These are phyloP conservation scores for Polietes domitor DNA, from an alignment of 2,888 invertebrate genomes.

Conservation along the genomic window DNA sequence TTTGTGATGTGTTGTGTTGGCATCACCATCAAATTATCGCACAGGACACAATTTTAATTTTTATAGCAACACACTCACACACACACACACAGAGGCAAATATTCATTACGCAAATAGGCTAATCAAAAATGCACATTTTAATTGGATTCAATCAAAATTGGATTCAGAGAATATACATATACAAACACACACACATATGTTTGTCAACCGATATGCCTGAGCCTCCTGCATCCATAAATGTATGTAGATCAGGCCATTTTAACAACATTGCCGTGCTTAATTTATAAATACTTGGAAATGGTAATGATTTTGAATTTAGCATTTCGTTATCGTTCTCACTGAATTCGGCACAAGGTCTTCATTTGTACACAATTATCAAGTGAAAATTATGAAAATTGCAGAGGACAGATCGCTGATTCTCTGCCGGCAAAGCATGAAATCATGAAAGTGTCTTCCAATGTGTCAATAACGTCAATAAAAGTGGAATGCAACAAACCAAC, in stretches of 20 bases:
- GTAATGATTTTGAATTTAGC: background rate
- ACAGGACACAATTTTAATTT: slow-evolving; percentile 9
- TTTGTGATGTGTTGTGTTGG: background rate
- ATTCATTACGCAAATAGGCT: background rate
- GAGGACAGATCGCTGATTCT: background rate
- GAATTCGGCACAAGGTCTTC: too few species aligned
- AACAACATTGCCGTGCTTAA: slow-evolving; percentile 7
- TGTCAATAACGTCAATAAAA: background rate
- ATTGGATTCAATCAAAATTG: slow-evolving; percentile 31
- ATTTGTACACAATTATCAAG: background rate
- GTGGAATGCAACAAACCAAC: background rate
- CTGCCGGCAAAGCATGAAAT: background rate
- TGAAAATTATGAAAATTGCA: background rate
- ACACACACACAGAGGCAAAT: background rate
- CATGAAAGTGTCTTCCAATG: slow-evolving; percentile 26
- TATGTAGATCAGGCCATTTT: background rate
- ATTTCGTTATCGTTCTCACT: too few species aligned
- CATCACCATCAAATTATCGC: slow-evolving; percentile 19
- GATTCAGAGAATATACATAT: background rate
- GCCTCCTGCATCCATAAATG: too few species aligned
- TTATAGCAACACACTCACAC: slow-evolving; percentile 1
- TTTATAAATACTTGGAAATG: background rate
- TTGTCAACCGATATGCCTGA: too few species aligned
- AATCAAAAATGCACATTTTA: slow-evolving; percentile 26
- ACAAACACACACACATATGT: too few species aligned